A percentile compares a stretch with the other conserved stretches of the same genome.
Evolutionary conservation across 2,888 invertebrate genomes (phyloP).

Genomic region (Eupithecia abbreviata): DNA sequence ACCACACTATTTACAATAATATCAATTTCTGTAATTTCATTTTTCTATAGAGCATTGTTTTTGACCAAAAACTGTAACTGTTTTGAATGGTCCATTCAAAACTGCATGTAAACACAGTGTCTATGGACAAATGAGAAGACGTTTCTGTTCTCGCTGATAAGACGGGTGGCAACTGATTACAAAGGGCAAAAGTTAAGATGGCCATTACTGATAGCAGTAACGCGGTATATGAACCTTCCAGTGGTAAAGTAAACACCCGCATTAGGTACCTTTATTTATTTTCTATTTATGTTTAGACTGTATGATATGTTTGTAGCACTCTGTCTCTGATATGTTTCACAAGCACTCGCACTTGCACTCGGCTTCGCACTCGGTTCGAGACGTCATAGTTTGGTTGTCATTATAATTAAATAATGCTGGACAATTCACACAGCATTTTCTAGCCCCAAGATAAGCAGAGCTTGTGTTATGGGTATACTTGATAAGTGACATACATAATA

Average conservation of each 20-base stretch:
- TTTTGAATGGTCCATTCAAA: slow-evolving; percentile 42
- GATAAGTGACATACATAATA: no score
- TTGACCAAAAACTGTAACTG: slow-evolving; percentile 18
- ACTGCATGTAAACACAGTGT: slow-evolving; percentile 57
- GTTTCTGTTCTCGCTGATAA: slow-evolving; percentile 67
- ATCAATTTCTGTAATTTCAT: neutral
- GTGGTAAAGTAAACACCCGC: slow-evolving; percentile 62
- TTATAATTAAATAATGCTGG: no score
- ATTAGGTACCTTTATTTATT: slow-evolving; percentile 50
- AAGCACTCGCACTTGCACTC: neutral
- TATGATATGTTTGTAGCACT: neutral
- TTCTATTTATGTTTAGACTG: slow-evolving; percentile 50
- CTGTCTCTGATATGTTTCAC: neutral
- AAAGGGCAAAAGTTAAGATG: slow-evolving; percentile 76
- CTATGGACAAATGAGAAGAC: slow-evolving; percentile 70
- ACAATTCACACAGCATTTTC: no score
- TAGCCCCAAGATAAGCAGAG: no score
- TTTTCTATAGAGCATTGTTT: neutral
- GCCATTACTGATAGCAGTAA: slow-evolving; percentile 67
- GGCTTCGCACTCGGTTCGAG: neutral
- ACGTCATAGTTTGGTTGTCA: no score
- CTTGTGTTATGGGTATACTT: no score
- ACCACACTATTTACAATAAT: neutral
- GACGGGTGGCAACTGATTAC: slow-evolving; percentile 75
- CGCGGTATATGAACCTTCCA: slow-evolving; percentile 74